These are phyloP conservation scores for Fopius arisanus DNA, from an alignment of 1,140 invertebrate species.

Conservation along the genomic window DNA sequence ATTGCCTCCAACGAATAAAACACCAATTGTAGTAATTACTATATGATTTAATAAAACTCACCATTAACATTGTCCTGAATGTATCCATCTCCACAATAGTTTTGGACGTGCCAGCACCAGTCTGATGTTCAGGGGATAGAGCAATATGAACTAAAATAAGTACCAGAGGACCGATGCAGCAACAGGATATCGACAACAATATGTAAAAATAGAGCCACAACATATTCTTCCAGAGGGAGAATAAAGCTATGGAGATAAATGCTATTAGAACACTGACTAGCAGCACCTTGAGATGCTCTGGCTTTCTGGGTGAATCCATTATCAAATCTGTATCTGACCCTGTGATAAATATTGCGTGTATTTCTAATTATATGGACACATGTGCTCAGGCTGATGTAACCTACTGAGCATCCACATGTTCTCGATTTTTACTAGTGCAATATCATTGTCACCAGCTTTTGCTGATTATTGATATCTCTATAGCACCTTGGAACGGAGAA, in stretches of 20 bases:
- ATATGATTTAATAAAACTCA: slow-evolving; percentile 39
- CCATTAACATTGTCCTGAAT: slow-evolving; percentile 65
- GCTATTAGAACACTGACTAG: not conserved
- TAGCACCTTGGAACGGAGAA: not conserved
- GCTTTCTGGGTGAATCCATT: not conserved
- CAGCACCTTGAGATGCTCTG: not conserved
- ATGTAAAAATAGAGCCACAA: slow-evolving; percentile 49
- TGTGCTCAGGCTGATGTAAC: not conserved
- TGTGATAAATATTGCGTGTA: not conserved
- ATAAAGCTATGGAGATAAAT: slow-evolving; percentile 21
- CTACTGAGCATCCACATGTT: not conserved
- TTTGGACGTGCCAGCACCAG: slow-evolving; percentile 59
- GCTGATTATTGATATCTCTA: not conserved
- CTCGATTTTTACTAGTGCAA: not conserved
- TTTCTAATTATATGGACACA: not conserved
- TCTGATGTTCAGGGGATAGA: slow-evolving; percentile 65
- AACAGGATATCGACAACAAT: slow-evolving; percentile 53
- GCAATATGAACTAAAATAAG: slow-evolving; percentile 63
- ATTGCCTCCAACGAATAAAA: no score
- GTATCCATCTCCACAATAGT: slow-evolving; percentile 62
- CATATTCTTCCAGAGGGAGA: slow-evolving; percentile 43
- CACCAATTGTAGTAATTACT: no score
- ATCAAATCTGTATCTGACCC: not conserved
- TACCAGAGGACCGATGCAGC: slow-evolving; percentile 54
- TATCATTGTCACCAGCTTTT: not conserved